Percentiles rank a stretch among this genome's conserved stretches.
Evolutionary conservation across 2,888 invertebrate genomes (phyloP).

Genomic region (Girardia tigrina): DNA sequence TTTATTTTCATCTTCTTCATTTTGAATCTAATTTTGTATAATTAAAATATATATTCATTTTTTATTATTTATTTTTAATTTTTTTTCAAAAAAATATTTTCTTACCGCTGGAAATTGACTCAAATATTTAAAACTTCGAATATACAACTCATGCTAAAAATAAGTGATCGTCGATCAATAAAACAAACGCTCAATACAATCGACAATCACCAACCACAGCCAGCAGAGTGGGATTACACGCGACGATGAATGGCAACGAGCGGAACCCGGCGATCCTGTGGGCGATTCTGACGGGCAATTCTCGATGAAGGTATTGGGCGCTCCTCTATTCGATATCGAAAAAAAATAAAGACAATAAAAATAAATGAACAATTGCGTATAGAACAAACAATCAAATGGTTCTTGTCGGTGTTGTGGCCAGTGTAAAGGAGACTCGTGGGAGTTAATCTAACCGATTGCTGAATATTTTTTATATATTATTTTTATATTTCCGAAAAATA

Average conservation of each 20-base stretch:
- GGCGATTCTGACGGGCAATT: conserved; percentile 54
- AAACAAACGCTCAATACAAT: too few species aligned
- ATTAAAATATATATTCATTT: too few species aligned
- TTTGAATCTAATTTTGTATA: conserved; percentile 45
- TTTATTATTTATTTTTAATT: too few species aligned
- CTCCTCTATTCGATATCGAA: conserved; percentile 49
- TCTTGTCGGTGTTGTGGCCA: conserved; percentile 52
- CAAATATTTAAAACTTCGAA: conserved; percentile 53
- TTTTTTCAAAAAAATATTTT: too few species aligned
- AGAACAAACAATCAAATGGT: conserved; percentile 52
- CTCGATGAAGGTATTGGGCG: conserved; percentile 55
- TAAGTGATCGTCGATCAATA: too few species aligned
- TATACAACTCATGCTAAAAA: conserved; percentile 55
- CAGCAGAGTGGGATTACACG: conserved; percentile 54
- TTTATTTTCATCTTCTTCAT: conserved; percentile 50
- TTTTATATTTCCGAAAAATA: too few species aligned
- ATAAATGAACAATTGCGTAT: neutral
- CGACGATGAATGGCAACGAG: conserved; percentile 54
- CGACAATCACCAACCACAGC: conserved; percentile 51
- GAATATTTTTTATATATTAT: conserved; percentile 40
- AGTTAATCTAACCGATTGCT: conserved; percentile 53
- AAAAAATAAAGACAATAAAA: neutral
- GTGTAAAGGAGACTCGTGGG: conserved; percentile 54
- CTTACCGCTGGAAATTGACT: conserved; percentile 51
- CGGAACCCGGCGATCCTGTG: conserved; percentile 54